phyloP scores from a whole-genome alignment of 2,113 vertebrate species.

The Ictidomys tridecemlineatus region DNA sequence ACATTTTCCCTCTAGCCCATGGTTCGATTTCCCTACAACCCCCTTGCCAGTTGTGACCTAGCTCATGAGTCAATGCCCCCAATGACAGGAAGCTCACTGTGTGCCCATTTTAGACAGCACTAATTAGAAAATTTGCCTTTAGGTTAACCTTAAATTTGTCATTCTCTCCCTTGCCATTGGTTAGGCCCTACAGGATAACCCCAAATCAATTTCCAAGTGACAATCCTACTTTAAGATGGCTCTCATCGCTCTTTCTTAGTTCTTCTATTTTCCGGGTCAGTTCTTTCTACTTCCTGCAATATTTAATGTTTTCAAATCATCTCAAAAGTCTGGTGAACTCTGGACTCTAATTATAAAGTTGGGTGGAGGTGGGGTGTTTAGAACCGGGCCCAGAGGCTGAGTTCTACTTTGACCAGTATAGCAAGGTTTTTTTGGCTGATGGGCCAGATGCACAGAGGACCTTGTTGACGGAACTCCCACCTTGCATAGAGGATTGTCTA shows the following conservation, averaged over 20 bases:
- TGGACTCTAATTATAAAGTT: neutral
- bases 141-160: neutral
- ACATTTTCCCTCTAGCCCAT: neutral
- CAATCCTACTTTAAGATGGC: neutral
- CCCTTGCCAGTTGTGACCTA: neutral
- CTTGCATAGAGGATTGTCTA: neutral
- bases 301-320: slow-evolving; percentile 9
- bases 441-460: neutral
- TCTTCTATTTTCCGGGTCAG: slow-evolving; percentile 13
- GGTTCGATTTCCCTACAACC: neutral
- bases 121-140: slow-evolving; percentile 39
- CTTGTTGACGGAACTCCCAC: neutral
- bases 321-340: neutral
- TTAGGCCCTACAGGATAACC: neutral
- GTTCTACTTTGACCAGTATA: neutral
- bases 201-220: neutral
- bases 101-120: neutral
- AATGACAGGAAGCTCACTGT: neutral
- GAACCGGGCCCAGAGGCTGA: neutral
- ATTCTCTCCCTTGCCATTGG: neutral
- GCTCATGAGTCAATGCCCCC: neutral
- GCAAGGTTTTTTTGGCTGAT: neutral
- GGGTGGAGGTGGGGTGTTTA: fast-evolving
- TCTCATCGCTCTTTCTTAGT: neutral
- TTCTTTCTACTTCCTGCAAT: neutral